Percentiles rank a stretch among this genome's conserved stretches.
Evolutionary conservation across 2,113 vertebrate species (phyloP).

Genomic region (Atlantisia rogersi): DNA sequence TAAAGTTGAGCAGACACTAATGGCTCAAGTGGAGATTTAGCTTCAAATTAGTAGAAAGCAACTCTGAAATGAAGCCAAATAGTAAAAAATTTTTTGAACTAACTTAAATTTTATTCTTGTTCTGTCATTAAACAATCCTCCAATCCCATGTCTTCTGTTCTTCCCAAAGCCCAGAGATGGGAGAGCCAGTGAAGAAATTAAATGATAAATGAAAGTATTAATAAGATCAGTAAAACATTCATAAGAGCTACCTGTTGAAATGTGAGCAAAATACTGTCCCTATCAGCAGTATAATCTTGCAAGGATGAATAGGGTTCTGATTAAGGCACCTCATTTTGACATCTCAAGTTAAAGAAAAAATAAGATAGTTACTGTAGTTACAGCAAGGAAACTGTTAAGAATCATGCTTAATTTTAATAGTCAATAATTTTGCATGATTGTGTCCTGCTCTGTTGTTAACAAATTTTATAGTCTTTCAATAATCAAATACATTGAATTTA

Average conservation of each 20-base stretch:
- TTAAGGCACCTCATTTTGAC: not conserved
- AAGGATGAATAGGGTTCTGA: not conserved
- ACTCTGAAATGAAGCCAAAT: not conserved
- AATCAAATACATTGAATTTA: not conserved
- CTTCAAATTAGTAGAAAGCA: not conserved
- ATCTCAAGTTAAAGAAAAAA: not conserved
- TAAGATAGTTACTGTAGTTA: not conserved
- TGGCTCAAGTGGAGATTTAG: not conserved
- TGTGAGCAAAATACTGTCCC: not conserved
- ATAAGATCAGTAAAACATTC: not conserved
- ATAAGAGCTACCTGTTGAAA: not conserved
- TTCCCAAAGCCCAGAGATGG: not conserved
- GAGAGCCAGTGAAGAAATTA: not conserved
- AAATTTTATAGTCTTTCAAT: not conserved
- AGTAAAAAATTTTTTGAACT: not conserved
- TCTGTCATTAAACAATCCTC: not conserved
- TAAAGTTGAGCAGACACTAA: not conserved
- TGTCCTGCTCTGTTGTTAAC: not conserved
- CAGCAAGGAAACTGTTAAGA: not conserved
- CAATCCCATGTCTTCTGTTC: not conserved
- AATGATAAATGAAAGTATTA: not conserved
- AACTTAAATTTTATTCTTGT: not conserved
- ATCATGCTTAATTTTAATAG: not conserved
- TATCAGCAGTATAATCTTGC: not conserved
- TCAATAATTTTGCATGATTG: not conserved